These are phyloP conservation scores for Clarias magur DNA, from an alignment of 2,113 vertebrate genomes.

Conservation along the genomic window DNA sequence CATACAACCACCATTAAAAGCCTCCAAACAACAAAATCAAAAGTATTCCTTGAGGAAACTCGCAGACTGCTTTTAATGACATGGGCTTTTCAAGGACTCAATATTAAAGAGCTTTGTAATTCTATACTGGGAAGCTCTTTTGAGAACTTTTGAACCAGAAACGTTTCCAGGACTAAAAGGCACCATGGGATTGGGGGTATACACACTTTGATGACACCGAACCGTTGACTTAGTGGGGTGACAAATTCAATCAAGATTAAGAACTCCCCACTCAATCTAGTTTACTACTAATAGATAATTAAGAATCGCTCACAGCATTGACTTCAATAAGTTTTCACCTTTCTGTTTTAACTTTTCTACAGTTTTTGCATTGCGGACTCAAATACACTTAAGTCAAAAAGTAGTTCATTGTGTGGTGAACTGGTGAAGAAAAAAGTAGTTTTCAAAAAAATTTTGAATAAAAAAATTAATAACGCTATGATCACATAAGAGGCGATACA, in stretches of 20 bases:
- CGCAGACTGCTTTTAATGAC: conserved; percentile 20
- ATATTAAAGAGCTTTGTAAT: conserved; percentile 9
- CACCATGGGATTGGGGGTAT: not conserved
- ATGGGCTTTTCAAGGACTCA: not conserved
- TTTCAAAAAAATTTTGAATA: not conserved
- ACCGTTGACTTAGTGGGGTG: not conserved
- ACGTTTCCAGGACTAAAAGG: conserved; percentile 7
- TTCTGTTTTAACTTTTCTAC: not conserved
- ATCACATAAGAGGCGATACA: not conserved
- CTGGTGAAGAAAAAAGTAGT: not conserved
- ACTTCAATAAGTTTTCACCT: not conserved
- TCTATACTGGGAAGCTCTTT: not conserved
- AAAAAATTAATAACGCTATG: not conserved
- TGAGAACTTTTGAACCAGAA: not conserved
- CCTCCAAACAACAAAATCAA: not conserved
- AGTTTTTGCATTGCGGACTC: not conserved
- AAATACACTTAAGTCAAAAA: not conserved
- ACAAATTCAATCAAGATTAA: not conserved
- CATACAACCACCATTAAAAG: not conserved
- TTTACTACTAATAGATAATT: not conserved
- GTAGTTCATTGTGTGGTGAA: not conserved
- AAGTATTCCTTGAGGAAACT: not conserved
- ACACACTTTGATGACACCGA: not conserved
- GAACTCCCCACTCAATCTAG: not conserved
- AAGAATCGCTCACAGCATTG: not conserved